Evolutionary conservation across 2,113 vertebrate genomes (phyloP).

Genomic region (Cephalopholis sonnerati): DNA sequence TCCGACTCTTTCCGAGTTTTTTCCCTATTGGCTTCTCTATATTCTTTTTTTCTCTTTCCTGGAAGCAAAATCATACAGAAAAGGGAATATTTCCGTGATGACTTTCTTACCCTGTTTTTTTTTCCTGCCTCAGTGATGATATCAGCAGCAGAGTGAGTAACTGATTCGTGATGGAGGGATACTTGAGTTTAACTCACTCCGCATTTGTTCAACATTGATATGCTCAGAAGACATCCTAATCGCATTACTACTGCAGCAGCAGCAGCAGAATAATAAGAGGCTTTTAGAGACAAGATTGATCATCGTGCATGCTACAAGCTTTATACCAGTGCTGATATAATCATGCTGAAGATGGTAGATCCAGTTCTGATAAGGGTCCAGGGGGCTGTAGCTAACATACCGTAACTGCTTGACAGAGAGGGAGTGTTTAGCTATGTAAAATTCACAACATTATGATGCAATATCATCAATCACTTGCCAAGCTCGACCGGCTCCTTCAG

Average conservation of each 20-base stretch:
- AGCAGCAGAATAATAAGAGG: conserved; percentile 65
- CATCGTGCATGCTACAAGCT: conserved; percentile 38
- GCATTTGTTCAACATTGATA: conserved; percentile 36
- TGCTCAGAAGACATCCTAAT: conserved; percentile 64
- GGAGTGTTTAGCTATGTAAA: conserved; percentile 6
- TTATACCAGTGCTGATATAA: conserved; percentile 37
- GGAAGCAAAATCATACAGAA: conserved; percentile 8
- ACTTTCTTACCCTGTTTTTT: conserved; percentile 22
- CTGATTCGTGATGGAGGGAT: conserved; percentile 39
- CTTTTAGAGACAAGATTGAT: conserved; percentile 56
- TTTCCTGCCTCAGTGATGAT: conserved; percentile 77
- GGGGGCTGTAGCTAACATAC: conserved; percentile 36
- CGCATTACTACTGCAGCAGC: conserved; percentile 52
- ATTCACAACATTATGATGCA: conserved; percentile 1
- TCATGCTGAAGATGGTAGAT: conserved; percentile 27
- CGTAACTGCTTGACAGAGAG: conserved; percentile 16
- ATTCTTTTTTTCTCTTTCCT: not conserved
- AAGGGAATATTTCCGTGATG: conserved; percentile 31
- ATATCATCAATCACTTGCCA: not conserved
- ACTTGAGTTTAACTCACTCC: conserved; percentile 49
- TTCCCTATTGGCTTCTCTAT: not conserved
- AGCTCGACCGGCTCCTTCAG: not conserved
- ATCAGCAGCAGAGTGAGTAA: conserved; percentile 81
- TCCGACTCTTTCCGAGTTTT: not conserved
- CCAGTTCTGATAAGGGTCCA: conserved; percentile 12